Conservation (phyloP, 2,113 vertebrate species). For the Hemibagrus wyckioides region DNA sequence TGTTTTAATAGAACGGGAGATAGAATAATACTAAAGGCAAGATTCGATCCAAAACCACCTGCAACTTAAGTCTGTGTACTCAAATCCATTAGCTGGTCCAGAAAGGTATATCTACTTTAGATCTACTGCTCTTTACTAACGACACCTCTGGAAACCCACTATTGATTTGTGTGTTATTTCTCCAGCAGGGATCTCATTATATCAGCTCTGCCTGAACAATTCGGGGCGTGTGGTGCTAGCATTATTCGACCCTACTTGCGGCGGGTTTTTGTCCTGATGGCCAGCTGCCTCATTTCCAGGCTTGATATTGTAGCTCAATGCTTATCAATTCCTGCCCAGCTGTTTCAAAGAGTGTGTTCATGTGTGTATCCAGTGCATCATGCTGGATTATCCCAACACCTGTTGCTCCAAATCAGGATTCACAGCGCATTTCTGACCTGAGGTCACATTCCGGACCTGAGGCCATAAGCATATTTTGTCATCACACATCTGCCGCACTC, state of each 20-base stretch:
- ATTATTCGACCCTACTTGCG: neutral
- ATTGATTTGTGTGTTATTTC: slow-evolving; percentile 25
- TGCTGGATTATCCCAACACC: slow-evolving; percentile 13
- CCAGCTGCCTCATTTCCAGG: slow-evolving; percentile 8
- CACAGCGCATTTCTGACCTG: neutral
- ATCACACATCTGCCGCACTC: neutral
- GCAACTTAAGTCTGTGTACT: neutral
- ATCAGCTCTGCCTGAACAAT: slow-evolving; percentile 23
- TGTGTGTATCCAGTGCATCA: neutral
- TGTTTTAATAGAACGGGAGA: neutral
- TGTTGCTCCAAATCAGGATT: neutral
- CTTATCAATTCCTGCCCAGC: neutral
- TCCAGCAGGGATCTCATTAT: slow-evolving; percentile 26
- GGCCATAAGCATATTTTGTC: neutral
- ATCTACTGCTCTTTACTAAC: neutral
- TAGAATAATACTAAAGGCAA: neutral
- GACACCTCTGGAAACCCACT: neutral
- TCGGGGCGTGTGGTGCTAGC: neutral
- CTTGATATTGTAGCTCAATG: neutral
- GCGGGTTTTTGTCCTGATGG: neutral
- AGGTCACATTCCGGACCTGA: neutral
- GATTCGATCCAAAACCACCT: neutral
- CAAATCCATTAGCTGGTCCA: slow-evolving; percentile 20
- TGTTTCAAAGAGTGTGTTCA: neutral
- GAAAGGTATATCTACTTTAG: neutral